A percentile compares a stretch with the other conserved stretches of the same genome.
Conservation (phyloP, 2,888 invertebrate species). For the Papilio elwesi region DNA sequence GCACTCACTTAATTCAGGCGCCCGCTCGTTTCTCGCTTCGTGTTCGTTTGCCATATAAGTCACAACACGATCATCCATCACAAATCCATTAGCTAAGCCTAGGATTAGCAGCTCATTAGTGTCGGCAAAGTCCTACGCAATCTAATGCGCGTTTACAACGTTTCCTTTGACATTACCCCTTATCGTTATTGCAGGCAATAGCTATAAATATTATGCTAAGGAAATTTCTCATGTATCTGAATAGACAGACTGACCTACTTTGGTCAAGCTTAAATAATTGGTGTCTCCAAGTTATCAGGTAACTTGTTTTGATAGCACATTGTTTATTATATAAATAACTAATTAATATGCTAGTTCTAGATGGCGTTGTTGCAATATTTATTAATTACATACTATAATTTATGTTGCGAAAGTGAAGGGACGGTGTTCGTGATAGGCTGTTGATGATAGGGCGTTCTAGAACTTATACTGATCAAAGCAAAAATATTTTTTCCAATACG, state of each 20-base stretch:
- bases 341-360: background rate
- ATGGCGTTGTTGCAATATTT: background rate
- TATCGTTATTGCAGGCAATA: slow-evolving; percentile 6
- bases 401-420: too few relatives aligned
- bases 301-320: background rate
- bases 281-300: background rate
- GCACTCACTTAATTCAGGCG: too few relatives aligned
- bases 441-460: too few relatives aligned
- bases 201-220: slow-evolving; percentile 23
- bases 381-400: too few relatives aligned
- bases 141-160: slow-evolving; percentile 11
- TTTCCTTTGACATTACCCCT: background rate
- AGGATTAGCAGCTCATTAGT: slow-evolving; percentile 1
- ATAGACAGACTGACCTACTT: slow-evolving; percentile 9
- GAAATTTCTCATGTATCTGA: background rate
- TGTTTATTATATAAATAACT: background rate
- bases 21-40: too few relatives aligned
- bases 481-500: too few relatives aligned
- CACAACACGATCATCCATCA: background rate
- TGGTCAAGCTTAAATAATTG: background rate
- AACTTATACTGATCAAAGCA: too few relatives aligned
- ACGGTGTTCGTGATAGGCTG: too few relatives aligned
- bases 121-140: background rate
- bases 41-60: too few relatives aligned
- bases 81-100: background rate